These are phyloP conservation scores for Ctenodactylus gundi DNA, from an alignment of 2,113 vertebrate genomes.

Conservation along the genomic window DNA sequence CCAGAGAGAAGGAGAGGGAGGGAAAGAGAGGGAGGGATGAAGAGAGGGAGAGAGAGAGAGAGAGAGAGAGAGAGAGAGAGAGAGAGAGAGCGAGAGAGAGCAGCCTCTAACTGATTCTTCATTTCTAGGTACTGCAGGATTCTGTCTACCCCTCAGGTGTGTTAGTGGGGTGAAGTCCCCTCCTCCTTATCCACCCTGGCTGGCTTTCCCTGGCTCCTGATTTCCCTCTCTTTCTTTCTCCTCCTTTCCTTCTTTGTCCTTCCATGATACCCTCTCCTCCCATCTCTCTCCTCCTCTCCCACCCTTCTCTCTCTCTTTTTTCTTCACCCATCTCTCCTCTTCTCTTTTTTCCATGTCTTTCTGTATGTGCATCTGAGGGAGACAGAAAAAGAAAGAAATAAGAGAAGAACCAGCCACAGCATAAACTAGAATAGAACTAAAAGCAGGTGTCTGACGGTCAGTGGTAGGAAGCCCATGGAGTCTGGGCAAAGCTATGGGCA, in stretches of 20 bases:
- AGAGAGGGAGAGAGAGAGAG: no score
- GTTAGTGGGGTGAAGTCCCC: fast-evolving
- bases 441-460: not conserved
- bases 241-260: not conserved
- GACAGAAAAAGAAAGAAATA: not conserved
- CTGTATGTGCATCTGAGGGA: not conserved
- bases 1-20: no score
- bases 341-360: not conserved
- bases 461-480: fast-evolving
- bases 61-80: no score
- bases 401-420: not conserved
- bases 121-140: fast-evolving
- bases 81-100: no score
- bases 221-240: fast-evolving
- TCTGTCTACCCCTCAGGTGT: not conserved
- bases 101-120: not conserved
- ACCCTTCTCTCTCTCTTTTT: fast-evolving
- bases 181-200: not conserved
- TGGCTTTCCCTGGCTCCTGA: not conserved
- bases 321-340: no score
- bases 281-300: no score
- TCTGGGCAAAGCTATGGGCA: fast-evolving
- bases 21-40: no score
- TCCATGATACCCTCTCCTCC: not conserved
- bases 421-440: not conserved